phyloP scores from a whole-genome alignment of 2,797 vertebrate genomes.

The Siniperca obscura region DNA sequence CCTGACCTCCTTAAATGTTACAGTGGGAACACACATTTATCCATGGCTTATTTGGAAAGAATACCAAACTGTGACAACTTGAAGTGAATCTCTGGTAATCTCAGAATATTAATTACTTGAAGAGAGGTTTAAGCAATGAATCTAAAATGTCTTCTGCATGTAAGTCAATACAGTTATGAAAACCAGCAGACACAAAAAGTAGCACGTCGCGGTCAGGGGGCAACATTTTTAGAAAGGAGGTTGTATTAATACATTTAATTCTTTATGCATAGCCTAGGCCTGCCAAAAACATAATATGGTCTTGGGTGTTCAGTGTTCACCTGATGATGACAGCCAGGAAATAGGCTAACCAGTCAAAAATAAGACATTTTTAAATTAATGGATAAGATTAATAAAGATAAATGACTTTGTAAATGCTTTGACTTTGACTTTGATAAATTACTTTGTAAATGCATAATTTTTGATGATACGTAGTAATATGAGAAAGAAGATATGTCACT shows the following conservation, averaged over 20 bases:
- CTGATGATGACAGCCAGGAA: background rate
- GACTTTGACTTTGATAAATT: no score
- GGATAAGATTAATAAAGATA: background rate
- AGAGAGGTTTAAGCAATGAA: background rate
- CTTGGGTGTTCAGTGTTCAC: background rate
- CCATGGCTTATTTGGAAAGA: slow-evolving; percentile 38
- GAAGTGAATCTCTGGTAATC: background rate
- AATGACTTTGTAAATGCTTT: no score
- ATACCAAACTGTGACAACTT: slow-evolving; percentile 30
- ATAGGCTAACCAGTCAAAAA: background rate
- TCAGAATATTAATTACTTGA: slow-evolving; percentile 9
- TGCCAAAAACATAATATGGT: no score
- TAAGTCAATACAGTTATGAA: slow-evolving; percentile 10
- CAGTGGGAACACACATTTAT: slow-evolving; percentile 52
- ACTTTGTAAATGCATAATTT: background rate
- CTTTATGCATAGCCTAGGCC: background rate
- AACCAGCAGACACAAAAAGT: background rate
- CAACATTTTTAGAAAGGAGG: background rate
- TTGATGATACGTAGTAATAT: background rate
- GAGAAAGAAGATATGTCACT: background rate
- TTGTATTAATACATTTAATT: background rate
- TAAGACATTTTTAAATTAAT: background rate
- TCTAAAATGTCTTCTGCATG: background rate
- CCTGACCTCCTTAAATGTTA: slow-evolving; percentile 66
- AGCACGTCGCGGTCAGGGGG: background rate